Base-by-base conservation (phyloP, 92 coral and sea anemone genomes). In the Palythoa grandis region DNA sequence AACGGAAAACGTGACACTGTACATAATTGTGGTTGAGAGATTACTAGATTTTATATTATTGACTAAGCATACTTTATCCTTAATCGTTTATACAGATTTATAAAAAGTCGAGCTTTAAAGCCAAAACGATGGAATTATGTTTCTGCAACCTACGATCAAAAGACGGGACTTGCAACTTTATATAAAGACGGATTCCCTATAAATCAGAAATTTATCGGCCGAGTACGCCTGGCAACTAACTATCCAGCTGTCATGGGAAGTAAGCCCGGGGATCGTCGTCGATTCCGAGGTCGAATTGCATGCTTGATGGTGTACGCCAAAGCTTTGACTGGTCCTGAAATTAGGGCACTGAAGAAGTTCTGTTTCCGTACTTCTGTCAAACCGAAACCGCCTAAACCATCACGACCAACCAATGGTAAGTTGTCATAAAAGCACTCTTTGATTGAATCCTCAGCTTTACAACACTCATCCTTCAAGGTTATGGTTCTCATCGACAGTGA, bases 221-320 rank as follows among this genome's bases (percentile, higher is more conserved):
- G 92, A 35, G 91, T 66, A 52, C 73, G 89, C 83, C 87, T 94
- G 38, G 92, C 98, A 16, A 94, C 98, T 2, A 94, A 90, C 74
- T 92, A 50, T 61, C 93, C 98, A 12, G 92, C 92, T 29, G 68
- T 92, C 10, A 92, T 94, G 91, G 98, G 98, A 73, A 87, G 95
- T 61, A 94, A 92, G 73, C 93, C 90, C 12, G 76, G 88, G n/a
- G 95, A 94, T 58, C 85, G 79, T 22, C 92, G 98, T 16, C 70
- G 78, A 52, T 92, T 94, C 86, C 82, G 85, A 29, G 98, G 98
- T 38, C 84, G 93, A 29, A 77, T 94, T 52, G 90, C 95, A 0
- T 94, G 98, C 63, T 47, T 94, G 29, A 95, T 90, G 85, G 80
- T 94, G 70, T 94, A 89, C 91, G 83, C 75, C 56, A 76, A 83